These are phyloP conservation scores for Podocnemis expansa DNA, from an alignment of 2,113 vertebrate species.

Conservation along the genomic window DNA sequence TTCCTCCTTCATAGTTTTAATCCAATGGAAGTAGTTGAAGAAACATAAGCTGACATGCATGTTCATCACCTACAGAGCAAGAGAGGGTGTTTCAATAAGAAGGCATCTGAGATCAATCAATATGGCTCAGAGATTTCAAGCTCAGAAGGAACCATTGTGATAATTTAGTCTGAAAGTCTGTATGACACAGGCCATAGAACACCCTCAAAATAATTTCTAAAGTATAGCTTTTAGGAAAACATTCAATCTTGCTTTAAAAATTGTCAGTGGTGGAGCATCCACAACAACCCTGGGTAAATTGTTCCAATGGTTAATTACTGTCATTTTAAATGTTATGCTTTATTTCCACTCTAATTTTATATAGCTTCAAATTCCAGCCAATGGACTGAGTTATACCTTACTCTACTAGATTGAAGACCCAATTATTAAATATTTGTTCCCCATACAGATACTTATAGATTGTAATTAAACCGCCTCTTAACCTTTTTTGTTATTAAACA, in stretches of 20 bases:
- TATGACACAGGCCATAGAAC: background rate
- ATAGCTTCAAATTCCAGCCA: background rate
- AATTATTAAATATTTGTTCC: background rate
- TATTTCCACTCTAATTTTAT: background rate
- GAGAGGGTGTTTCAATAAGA: constrained; percentile 14
- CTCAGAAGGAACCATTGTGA: background rate
- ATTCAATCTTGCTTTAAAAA: background rate
- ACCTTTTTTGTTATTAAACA: background rate
- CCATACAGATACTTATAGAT: background rate
- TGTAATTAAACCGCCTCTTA: background rate
- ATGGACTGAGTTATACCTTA: background rate
- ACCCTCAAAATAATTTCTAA: background rate
- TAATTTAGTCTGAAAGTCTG: background rate
- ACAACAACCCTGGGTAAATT: background rate
- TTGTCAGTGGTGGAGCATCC: background rate
- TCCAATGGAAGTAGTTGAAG: background rate
- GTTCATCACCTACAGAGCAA: background rate
- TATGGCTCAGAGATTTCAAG: background rate
- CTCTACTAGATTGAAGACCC: background rate
- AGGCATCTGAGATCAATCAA: constrained; percentile 5
- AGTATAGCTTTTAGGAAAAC: background rate
- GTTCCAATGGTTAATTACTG: background rate
- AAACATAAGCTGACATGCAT: background rate
- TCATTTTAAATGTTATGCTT: background rate
- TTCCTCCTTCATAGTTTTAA: background rate